Base-by-base conservation (phyloP, 2,888 invertebrate species). In the Lepidochrysops patricia region DNA sequence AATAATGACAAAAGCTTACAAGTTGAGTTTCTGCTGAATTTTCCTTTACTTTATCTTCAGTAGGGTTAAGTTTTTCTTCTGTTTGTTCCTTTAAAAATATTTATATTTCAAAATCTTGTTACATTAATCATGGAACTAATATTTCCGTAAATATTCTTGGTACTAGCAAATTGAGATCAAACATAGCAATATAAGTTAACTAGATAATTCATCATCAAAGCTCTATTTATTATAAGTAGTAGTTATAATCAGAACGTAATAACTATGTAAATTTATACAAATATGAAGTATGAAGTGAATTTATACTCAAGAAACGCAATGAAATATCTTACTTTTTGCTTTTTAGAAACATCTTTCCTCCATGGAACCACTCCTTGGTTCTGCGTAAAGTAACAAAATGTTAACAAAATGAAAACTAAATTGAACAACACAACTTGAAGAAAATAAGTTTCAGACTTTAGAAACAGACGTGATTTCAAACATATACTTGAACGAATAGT, bases 311-410 rank as follows among this genome's bases (percentile, higher is more conserved):
- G 15, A 9, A 15, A 7, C 15, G 9, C 7, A 19, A 7, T 9
- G 2, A 32, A 6, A 43, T 4, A 43, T 26, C 50, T 50, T 50
- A 50, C 50, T 50, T 50, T 12, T 26, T 12, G 4, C 7, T 50
- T 50, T 50, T 50, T 50, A 26, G 49, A 50, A 26, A 26, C 5
- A 26, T 50, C 50, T 50, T 50, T 50, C 13, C 50, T 50, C 50
- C 50, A 50, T 13, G 50, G 2, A 50, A 50, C 50, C 6, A 50
- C 49, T 25, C 50, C 50, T 26, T 50, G 25, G 25, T 26, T 50
- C 50, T 50, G 26, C 13, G 13, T 26, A 26, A 49, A 50, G 2
- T 26, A 50, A 26, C n/a, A n/a, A 50, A 26, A 2, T n/a, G n/a
- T 50, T 25, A 9, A 43, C 3, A 19, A 19, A 43, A 37, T 7